Base-by-base conservation (phyloP, 2,888 invertebrate genomes). In the Drosophila diplacantha region DNA sequence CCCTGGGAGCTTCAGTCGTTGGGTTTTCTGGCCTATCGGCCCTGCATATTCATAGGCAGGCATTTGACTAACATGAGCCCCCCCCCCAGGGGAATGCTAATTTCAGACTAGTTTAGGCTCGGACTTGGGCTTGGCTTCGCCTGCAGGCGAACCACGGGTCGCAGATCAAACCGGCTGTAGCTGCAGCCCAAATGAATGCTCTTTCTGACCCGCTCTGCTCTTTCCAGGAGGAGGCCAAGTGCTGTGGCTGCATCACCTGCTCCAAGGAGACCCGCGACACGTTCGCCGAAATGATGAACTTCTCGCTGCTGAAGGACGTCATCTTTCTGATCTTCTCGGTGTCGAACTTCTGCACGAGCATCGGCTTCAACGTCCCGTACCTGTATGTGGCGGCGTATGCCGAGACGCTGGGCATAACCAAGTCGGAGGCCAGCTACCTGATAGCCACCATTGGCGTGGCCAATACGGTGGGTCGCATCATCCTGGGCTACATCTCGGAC, bases 281-380 rank as follows among this genome's bases (percentile, higher is more conserved):
- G 2, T 89, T 95, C 62, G 90, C 90, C 47, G 92, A 93, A 88
- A 96, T 97, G 95, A 91, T 98, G 83, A 95, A 97, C 85, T 90
- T 97, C 71, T 91, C 93, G 1, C 90, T 99, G 49, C 91, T 99
- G 60, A 92, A 92, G 76, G 95, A 97, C 88, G 92, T 93, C 29
- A 90, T 97, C 71, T 99, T 98, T 87, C 90, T 98, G 70, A 89
- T 98, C 65, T 99, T 98, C 88, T 93, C 94, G 14, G 79, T 96
- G 55, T 98, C 98, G 37, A 99, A 99, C 89, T 96, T 99, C 87
- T 93, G 87, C 71, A 88, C 88, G 20, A 97, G 96, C 86, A 93
- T 98, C 85, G 97, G 97, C 65, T 97, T 96, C 90, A 96, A 97
- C 87, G 92, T 97, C 84, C 98, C 98, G 34, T 97, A 96, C 86